These are phyloP conservation scores for Apocrypta bakeri DNA, from an alignment of 1,140 invertebrate species.

Conservation along the genomic window DNA sequence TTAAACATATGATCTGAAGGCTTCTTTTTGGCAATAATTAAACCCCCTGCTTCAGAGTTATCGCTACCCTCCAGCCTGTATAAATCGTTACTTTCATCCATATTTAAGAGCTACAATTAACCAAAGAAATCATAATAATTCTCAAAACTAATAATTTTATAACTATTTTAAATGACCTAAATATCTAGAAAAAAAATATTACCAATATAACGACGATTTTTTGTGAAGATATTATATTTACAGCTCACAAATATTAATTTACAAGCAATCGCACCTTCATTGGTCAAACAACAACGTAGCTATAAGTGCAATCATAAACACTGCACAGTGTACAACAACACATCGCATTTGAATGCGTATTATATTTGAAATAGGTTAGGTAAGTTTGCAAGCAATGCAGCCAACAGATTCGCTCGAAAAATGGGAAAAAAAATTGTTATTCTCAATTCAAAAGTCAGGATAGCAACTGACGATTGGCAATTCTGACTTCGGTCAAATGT, in stretches of 20 bases:
- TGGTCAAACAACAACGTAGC: too few relatives aligned
- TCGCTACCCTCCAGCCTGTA: constrained; percentile 89
- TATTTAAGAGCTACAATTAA: constrained; percentile 36
- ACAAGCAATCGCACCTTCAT: background rate
- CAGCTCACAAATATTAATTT: background rate
- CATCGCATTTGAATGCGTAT: too few relatives aligned
- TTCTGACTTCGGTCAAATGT: background rate
- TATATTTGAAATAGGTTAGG: background rate
- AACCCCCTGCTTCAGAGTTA: constrained; percentile 83
- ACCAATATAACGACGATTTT: too few relatives aligned
- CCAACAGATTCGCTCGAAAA: background rate
- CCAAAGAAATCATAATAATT: background rate
- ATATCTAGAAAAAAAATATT: background rate
- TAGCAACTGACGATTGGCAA: background rate
- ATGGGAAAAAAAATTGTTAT: too few relatives aligned
- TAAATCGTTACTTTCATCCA: constrained; percentile 74
- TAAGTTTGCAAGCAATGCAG: background rate
- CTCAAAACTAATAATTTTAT: background rate
- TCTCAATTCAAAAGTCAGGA: too few relatives aligned
- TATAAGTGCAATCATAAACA: too few relatives aligned
- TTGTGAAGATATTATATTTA: too few relatives aligned
- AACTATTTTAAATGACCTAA: background rate
- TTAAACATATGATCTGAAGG: constrained; percentile 81
- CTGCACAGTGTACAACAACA: too few relatives aligned
- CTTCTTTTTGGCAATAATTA: constrained; percentile 87